Conservation (phyloP, 2,113 vertebrate genomes). For the Notothenia rossii region DNA sequence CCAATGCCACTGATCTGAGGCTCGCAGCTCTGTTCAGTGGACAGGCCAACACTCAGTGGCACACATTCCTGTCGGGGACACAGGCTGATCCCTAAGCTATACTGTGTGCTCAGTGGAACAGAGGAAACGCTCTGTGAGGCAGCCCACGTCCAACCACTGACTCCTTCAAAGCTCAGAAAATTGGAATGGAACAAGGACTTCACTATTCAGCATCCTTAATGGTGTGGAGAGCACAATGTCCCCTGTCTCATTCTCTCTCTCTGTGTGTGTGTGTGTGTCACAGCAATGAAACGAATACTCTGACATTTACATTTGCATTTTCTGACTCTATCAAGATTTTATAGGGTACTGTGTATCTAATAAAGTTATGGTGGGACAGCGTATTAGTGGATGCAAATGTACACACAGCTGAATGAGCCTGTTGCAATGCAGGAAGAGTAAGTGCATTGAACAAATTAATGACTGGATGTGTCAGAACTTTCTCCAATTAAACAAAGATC, state of each 20-base stretch:
- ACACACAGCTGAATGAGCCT: slow-evolving; percentile 17
- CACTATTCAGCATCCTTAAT: slow-evolving; percentile 70
- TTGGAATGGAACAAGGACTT: slow-evolving; percentile 64
- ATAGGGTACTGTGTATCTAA: slow-evolving; percentile 5
- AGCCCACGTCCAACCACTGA: slow-evolving; percentile 64
- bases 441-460: too few species aligned
- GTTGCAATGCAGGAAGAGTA: not conserved
- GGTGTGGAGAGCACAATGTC: slow-evolving; percentile 50
- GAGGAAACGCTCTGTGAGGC: slow-evolving; percentile 64
- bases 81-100: slow-evolving; percentile 72
- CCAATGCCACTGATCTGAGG: slow-evolving; percentile 77
- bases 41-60: slow-evolving; percentile 73
- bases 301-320: not conserved
- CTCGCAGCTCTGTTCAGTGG: slow-evolving; percentile 72
- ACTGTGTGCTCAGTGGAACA: slow-evolving; percentile 72
- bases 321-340: slow-evolving; percentile 13
- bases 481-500: too few species aligned
- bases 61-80: slow-evolving; percentile 76
- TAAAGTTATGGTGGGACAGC: not conserved
- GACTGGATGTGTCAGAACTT: too few species aligned
- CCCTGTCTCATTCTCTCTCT: slow-evolving; percentile 21
- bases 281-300: slow-evolving; percentile 4
- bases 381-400: slow-evolving; percentile 4
- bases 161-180: slow-evolving; percentile 69
- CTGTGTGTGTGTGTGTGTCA: slow-evolving; percentile 16